phyloP scores from a whole-genome alignment of 2,888 invertebrate species.

The Chymomyza fuscimana region DNA sequence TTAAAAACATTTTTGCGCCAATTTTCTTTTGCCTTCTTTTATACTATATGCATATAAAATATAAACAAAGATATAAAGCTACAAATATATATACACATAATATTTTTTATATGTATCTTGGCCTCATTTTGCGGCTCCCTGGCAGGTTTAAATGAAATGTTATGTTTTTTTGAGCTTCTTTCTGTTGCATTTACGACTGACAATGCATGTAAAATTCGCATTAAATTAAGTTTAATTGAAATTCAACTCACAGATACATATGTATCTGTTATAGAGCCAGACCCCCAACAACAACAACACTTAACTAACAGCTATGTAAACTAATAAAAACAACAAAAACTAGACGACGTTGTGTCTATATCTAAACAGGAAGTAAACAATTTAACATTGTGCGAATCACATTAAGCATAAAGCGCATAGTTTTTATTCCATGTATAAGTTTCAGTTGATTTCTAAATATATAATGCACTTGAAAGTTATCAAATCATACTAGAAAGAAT shows the following conservation, averaged over 20 bases:
- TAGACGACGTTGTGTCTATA: constrained; percentile 15
- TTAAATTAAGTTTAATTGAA: constrained; percentile 65
- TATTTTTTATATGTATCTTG: constrained; percentile 2
- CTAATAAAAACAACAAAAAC: constrained; percentile 27
- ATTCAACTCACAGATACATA: constrained; percentile 48
- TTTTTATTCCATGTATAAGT: background rate
- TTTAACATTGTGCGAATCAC: constrained; percentile 49
- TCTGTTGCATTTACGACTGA: constrained; percentile 18
- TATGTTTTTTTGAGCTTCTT: constrained; percentile 49
- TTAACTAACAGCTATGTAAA: background rate
- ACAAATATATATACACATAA: constrained; percentile 2
- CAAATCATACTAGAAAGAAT: background rate
- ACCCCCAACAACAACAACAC: background rate
- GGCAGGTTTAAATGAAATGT: constrained; percentile 23
- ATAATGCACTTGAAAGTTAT: background rate
- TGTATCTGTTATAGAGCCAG: constrained; percentile 6
- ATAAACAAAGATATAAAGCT: constrained; percentile 38
- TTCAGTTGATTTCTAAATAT: background rate
- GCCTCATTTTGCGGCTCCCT: background rate
- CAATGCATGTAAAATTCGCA: constrained; percentile 58
- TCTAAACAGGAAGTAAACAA: constrained; percentile 61
- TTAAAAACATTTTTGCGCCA: constrained; percentile 74
- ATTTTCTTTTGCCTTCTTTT: constrained; percentile 39
- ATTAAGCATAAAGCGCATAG: background rate
- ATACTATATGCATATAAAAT: constrained; percentile 18